phyloP scores from a whole-genome alignment of 2,113 vertebrate species.

The Indicator indicator region DNA sequence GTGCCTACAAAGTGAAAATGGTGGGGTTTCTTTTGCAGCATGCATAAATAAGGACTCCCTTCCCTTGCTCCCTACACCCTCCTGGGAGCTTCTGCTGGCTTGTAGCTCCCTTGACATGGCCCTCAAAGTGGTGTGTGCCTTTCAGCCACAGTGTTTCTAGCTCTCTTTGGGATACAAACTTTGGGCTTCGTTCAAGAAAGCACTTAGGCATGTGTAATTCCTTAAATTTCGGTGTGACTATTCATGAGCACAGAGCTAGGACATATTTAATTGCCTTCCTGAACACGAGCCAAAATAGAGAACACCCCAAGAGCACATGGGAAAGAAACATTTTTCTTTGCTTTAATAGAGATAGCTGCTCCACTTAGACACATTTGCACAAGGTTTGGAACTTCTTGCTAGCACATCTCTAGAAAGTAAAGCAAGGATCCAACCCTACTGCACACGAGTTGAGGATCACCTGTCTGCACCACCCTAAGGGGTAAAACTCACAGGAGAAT shows the following conservation, averaged over 20 bases:
- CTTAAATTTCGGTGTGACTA: slow-evolving; percentile 65
- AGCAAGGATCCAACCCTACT: not conserved
- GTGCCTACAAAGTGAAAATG: not conserved
- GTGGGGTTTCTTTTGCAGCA: not conserved
- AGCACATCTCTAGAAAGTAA: not conserved
- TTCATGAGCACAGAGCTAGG: slow-evolving; percentile 56
- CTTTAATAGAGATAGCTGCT: slow-evolving; percentile 35
- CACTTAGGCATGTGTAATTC: slow-evolving; percentile 67
- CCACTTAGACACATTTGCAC: slow-evolving; percentile 38
- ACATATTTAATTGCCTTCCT: slow-evolving; percentile 70
- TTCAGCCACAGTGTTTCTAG: slow-evolving; percentile 32
- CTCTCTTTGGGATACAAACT: slow-evolving; percentile 48
- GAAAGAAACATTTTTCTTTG: slow-evolving; percentile 31
- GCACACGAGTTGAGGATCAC: not conserved
- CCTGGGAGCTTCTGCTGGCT: not conserved
- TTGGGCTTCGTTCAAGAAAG: slow-evolving; percentile 71
- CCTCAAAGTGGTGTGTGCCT: slow-evolving; percentile 6
- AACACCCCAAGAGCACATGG: slow-evolving; percentile 30
- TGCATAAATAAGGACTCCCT: not conserved
- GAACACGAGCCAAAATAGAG: slow-evolving; percentile 56
- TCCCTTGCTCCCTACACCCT: not conserved
- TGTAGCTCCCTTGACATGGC: not conserved
- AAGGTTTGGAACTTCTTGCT: slow-evolving; percentile 5
- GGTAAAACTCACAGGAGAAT: not conserved
- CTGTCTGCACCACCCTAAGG: not conserved